These are phyloP conservation scores for Drosophila aff. DNA, from an alignment of 1,140 invertebrate species.

Conservation along the genomic window DNA sequence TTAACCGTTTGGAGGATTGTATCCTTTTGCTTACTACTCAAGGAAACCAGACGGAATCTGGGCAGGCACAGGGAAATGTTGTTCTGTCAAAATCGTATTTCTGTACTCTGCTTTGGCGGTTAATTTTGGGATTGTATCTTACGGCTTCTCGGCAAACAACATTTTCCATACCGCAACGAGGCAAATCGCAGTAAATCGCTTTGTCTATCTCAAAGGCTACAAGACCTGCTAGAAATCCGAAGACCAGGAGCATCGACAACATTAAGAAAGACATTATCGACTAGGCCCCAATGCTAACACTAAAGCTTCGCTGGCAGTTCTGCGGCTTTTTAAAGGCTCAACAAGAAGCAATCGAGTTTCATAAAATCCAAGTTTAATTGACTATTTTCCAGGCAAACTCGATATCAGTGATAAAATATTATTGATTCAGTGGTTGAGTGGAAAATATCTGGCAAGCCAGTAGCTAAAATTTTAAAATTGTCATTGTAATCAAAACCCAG, in stretches of 20 bases:
- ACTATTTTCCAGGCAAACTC: background rate
- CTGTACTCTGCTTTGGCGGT: rapidly evolving
- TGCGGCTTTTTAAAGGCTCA: background rate
- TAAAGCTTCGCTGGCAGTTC: background rate
- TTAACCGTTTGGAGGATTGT: background rate
- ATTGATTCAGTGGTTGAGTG: background rate
- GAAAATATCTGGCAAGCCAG: background rate
- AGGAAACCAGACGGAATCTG: too few relatives aligned
- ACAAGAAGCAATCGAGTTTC: background rate
- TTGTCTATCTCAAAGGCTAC: constrained; percentile 3
- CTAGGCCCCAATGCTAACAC: background rate
- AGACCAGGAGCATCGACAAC: background rate
- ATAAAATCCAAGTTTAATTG: background rate
- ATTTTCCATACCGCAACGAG: constrained; percentile 15
- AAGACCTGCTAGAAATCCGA: background rate
- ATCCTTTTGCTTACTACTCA: background rate
- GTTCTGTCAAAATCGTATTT: background rate
- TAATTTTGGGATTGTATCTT: background rate
- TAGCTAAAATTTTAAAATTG: background rate
- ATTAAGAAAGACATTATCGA: constrained; percentile 6
- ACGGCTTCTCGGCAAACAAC: background rate
- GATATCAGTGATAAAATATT: background rate
- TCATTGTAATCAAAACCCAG: background rate
- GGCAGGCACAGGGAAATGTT: background rate
- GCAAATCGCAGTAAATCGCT: constrained; percentile 22